Percentiles rank a stretch among this genome's conserved stretches.
phyloP scores from a whole-genome alignment of 2,113 vertebrate species.

The Osmerus mordax region DNA sequence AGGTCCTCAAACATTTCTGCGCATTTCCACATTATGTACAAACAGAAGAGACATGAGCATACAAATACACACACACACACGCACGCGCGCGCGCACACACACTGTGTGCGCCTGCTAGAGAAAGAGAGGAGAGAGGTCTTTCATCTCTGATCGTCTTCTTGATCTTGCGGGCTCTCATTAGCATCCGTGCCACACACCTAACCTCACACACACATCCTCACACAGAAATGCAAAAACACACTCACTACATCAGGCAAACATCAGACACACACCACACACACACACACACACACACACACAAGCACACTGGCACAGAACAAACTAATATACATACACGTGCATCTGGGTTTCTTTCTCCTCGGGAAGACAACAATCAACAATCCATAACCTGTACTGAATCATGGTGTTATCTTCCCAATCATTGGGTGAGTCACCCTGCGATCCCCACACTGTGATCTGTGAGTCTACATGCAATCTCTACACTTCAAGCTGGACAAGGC shows the following conservation, averaged over 20 bases:
- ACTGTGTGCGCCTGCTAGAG: background rate
- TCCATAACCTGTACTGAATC: background rate
- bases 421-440: background rate
- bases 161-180: background rate
- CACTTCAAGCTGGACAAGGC: no score
- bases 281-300: conserved; percentile 8
- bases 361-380: background rate
- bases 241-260: background rate
- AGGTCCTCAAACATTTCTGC: no score
- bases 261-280: conserved; percentile 3
- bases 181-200: conserved; percentile 1
- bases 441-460: background rate
- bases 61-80: background rate
- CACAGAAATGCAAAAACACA: background rate
- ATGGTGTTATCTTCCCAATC: background rate
- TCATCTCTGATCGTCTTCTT: background rate
- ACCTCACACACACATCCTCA: conserved; percentile 1
- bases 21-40: no score
- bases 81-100: background rate
- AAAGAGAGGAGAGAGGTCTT: background rate
- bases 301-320: background rate
- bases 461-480: no score
- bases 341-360: background rate
- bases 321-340: background rate
- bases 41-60: background rate